Conservation (phyloP, 2,888 invertebrate species). For the Seira ritae region DNA sequence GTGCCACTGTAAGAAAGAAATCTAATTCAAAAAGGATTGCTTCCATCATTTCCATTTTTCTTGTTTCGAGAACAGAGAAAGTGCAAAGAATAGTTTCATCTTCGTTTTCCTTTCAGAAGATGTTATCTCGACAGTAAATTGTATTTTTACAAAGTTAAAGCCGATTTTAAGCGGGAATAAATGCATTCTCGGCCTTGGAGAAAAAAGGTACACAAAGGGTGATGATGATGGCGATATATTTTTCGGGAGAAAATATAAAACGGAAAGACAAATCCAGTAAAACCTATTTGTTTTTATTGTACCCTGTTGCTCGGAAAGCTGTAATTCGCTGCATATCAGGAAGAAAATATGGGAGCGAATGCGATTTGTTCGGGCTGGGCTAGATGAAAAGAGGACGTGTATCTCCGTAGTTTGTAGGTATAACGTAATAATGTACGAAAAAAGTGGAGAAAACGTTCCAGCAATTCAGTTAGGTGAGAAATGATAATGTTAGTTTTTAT, state of each 20-base stretch:
- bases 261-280: constrained; percentile 52
- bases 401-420: background rate
- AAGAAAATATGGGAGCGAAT: constrained; percentile 33
- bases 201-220: background rate
- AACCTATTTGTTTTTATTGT: constrained; percentile 66
- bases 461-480: constrained; percentile 57
- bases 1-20: background rate
- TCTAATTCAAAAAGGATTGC: constrained; percentile 42
- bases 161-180: constrained; percentile 21
- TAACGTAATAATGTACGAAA: constrained; percentile 16
- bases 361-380: constrained; percentile 6
- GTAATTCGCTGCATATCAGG: constrained; percentile 45
- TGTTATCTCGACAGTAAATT: constrained; percentile 43
- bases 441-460: constrained; percentile 30
- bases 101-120: constrained; percentile 12
- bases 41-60: constrained; percentile 19
- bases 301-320: constrained; percentile 60
- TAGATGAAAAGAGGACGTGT: constrained; percentile 7
- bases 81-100: background rate
- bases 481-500: constrained; percentile 71
- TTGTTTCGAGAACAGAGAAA: background rate
- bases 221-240: background rate
- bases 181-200: background rate
- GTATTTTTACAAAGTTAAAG: constrained; percentile 46
- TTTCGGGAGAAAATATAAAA: background rate